phyloP scores from a whole-genome alignment of 2,888 invertebrate species.

The Macrophya alboannulata region DNA sequence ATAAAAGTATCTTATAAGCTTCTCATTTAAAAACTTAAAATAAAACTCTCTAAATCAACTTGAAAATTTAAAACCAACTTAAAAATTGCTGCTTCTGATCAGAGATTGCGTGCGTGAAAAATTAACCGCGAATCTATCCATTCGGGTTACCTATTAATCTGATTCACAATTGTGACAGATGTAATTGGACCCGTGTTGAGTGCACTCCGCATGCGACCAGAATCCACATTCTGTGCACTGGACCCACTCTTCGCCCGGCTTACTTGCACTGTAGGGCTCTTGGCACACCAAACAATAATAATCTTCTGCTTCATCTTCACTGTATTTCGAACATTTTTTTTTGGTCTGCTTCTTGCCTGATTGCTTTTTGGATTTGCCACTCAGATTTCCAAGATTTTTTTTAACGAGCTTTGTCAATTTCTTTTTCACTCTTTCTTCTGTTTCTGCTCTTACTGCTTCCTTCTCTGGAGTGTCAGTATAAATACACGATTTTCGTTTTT shows the following conservation, averaged over 20 bases:
- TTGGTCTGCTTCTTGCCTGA: background rate
- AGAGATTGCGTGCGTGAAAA: background rate
- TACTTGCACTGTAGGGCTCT: background rate
- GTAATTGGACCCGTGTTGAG: too few species aligned
- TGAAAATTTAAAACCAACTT: background rate
- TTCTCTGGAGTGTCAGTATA: background rate
- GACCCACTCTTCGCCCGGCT: too few species aligned
- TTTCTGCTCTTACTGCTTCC: background rate
- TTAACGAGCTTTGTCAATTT: background rate
- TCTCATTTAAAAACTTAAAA: too few species aligned
- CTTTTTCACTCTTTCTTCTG: background rate
- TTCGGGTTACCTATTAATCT: background rate
- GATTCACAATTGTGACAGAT: background rate
- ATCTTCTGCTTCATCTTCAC: background rate
- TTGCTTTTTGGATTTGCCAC: background rate
- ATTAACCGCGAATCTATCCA: background rate
- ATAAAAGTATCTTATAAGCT: background rate
- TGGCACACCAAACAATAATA: constrained; percentile 4
- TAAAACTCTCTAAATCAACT: background rate
- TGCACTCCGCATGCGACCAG: too few species aligned
- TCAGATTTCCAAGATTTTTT: background rate
- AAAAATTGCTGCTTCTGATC: background rate
- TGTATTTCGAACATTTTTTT: background rate
- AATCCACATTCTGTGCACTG: background rate
- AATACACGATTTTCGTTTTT: background rate